Conservation (phyloP, 1,140 invertebrate species). For the Diuraphis noxia region DNA sequence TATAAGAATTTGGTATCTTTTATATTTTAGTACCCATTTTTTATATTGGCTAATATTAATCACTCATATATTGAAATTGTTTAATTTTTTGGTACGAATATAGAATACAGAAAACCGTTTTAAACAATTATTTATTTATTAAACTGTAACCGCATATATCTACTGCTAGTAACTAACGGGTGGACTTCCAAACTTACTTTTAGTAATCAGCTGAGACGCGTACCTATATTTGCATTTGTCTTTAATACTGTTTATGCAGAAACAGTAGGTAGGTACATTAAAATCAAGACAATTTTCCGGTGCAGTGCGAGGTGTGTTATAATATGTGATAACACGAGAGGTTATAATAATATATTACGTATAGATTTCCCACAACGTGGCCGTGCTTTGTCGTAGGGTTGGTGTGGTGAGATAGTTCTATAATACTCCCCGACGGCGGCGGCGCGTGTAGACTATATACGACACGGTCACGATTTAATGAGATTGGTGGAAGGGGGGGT, state of each 20-base stretch:
- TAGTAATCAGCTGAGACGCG: neutral
- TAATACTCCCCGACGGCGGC: neutral
- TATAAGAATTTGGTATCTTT: neutral
- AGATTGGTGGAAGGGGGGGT: constrained; percentile 8
- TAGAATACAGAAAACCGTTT: no score
- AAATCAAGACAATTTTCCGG: neutral
- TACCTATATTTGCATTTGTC: no score
- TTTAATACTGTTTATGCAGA: neutral
- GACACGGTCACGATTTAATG: neutral
- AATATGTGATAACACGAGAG: no score
- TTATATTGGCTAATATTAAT: no score
- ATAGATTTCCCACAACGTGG: neutral
- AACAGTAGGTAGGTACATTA: neutral
- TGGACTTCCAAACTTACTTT: neutral
- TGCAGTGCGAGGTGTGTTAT: neutral
- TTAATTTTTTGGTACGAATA: no score
- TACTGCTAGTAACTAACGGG: no score
- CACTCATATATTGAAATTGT: no score
- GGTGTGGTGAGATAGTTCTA: neutral
- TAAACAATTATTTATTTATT: no score
- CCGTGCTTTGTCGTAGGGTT: neutral
- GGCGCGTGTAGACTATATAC: neutral
- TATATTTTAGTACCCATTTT: no score
- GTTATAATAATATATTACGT: no score
- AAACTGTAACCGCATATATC: no score